phyloP scores from a whole-genome alignment of 2,113 vertebrate species.

The Ctenomys sociabilis region DNA sequence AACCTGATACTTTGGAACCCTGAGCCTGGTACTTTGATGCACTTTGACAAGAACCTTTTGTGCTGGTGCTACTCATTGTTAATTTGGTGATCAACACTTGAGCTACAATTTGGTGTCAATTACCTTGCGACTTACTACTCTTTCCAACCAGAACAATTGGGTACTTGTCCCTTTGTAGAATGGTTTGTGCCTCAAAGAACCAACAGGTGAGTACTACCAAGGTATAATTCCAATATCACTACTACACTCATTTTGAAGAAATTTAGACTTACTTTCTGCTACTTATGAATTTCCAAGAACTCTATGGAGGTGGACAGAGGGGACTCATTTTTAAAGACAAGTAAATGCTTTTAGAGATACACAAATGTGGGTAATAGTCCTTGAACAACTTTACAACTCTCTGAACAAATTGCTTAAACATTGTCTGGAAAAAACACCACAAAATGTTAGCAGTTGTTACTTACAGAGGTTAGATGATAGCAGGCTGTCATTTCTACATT shows the following conservation, averaged over 20 bases:
- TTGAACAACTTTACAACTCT: background rate
- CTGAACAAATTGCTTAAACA: background rate
- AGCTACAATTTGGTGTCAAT: background rate
- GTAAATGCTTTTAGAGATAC: background rate
- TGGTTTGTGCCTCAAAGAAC: background rate
- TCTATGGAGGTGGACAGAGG: background rate
- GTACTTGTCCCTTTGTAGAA: background rate
- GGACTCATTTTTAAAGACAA: background rate
- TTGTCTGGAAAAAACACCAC: background rate
- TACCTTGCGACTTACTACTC: background rate
- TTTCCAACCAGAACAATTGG: background rate
- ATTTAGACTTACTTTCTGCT: background rate
- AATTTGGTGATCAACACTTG: background rate
- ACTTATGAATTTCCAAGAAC: background rate
- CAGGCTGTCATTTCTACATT: background rate
- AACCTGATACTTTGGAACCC: background rate
- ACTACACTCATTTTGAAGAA: background rate
- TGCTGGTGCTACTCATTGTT: background rate
- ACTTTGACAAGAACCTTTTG: background rate
- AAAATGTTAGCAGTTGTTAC: background rate
- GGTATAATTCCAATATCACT: background rate
- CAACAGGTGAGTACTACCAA: background rate
- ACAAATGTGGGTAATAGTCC: background rate
- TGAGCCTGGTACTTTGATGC: background rate
- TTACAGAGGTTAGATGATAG: background rate